Conservation (phyloP, 2,888 invertebrate species). For the Neuroscelio doddi region DNA sequence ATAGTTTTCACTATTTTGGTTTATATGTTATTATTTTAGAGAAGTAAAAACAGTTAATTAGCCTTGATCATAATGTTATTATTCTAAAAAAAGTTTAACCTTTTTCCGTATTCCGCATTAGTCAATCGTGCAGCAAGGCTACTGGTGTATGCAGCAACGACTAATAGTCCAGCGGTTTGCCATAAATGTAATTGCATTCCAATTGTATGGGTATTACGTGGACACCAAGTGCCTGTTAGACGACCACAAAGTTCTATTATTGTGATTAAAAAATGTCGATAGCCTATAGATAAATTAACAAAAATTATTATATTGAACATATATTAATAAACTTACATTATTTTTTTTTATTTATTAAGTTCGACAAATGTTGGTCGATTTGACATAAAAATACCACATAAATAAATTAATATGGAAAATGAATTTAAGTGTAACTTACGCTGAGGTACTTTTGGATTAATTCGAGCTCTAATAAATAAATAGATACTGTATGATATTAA, state of each 20-base stretch:
- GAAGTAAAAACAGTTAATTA: too few species aligned
- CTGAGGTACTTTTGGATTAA: slow-evolving; percentile 55
- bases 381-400: too few species aligned
- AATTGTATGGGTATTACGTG: slow-evolving; percentile 47
- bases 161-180: slow-evolving; percentile 60
- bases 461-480: slow-evolving; percentile 51
- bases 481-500: slow-evolving; percentile 51
- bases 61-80: too few species aligned
- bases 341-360: too few species aligned
- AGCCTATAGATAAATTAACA: slow-evolving; percentile 56
- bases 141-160: slow-evolving; percentile 63
- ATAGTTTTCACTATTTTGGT: too few species aligned
- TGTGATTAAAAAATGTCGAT: slow-evolving; percentile 52
- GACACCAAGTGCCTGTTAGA: slow-evolving; percentile 55
- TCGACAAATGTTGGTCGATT: too few species aligned
- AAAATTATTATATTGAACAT: too few species aligned
- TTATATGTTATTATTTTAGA: too few species aligned
- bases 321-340: too few species aligned
- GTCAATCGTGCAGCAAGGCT: slow-evolving; percentile 64
- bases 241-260: slow-evolving; percentile 58
- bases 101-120: slow-evolving; percentile 58
- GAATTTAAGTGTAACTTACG: too few species aligned
- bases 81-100: too few species aligned
- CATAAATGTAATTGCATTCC: slow-evolving; percentile 60
- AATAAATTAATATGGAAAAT: too few species aligned